These are phyloP conservation scores for Pampus argenteus DNA, from an alignment of 2,797 vertebrate genomes.

Conservation along the genomic window DNA sequence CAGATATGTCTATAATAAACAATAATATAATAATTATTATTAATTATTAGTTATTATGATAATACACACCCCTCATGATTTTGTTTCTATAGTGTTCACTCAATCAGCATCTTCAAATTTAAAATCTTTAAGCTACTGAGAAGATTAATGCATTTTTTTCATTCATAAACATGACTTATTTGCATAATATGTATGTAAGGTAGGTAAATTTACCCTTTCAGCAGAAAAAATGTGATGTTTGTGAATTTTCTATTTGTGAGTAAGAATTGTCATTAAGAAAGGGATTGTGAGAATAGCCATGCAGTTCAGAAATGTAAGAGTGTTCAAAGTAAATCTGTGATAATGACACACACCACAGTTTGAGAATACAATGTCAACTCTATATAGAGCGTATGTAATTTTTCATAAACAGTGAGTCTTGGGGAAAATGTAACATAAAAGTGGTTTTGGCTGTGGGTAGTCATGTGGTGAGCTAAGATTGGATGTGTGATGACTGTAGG, in stretches of 20 bases:
- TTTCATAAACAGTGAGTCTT: constrained; percentile 70
- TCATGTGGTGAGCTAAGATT: constrained; percentile 78
- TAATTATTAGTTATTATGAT: background rate
- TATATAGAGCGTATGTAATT: constrained; percentile 24
- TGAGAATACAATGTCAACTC: constrained; percentile 49
- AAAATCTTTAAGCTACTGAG: background rate
- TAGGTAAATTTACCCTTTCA: constrained; percentile 6
- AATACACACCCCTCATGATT: background rate
- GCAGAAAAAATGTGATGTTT: background rate
- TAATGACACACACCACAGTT: constrained; percentile 59
- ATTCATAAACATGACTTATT: constrained; percentile 14
- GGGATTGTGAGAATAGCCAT: constrained; percentile 33
- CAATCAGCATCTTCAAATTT: constrained; percentile 5
- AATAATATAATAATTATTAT: no score
- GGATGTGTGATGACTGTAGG: constrained; percentile 81
- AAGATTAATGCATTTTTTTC: constrained; percentile 18
- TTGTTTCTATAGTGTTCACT: constrained; percentile 5
- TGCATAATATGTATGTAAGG: no score
- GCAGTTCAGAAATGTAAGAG: constrained; percentile 31
- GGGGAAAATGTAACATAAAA: constrained; percentile 82
- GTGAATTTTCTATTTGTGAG: constrained; percentile 29
- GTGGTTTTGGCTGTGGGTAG: constrained; percentile 80
- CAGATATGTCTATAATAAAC: constrained; percentile 5
- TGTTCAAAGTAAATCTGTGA: constrained; percentile 43
- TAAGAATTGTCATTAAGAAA: constrained; percentile 30